phyloP scores from a whole-genome alignment of 1,140 invertebrate species.

The Anoplophora glabripennis region DNA sequence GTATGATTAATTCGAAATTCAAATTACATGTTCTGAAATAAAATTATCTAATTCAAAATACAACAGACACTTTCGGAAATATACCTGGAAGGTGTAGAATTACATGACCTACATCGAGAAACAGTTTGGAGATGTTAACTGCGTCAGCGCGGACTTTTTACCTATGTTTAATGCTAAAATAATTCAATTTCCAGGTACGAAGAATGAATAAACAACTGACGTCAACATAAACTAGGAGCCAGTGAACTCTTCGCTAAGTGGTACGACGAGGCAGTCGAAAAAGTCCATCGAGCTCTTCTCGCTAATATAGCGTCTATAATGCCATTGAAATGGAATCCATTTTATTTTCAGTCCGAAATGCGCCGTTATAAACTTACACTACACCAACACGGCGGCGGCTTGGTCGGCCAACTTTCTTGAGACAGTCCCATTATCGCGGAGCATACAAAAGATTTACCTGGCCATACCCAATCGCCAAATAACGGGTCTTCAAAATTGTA shows the following conservation, averaged over 20 bases:
- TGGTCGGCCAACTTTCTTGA: neutral
- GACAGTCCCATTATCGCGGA: neutral
- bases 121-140: too few relatives aligned
- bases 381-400: conserved; percentile 4
- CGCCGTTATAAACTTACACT: conserved; percentile 32
- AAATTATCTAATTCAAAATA: too few relatives aligned
- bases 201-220: neutral
- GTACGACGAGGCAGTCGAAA: neutral
- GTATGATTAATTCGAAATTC: too few relatives aligned
- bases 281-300: too few relatives aligned
- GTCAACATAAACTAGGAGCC: neutral
- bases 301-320: too few relatives aligned
- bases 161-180: neutral
- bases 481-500: conserved; percentile 35
- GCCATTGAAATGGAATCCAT: conserved; percentile 35
- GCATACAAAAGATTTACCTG: conserved; percentile 8
- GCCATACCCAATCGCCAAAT: conserved; percentile 29
- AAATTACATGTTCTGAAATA: too few relatives aligned
- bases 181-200: neutral
- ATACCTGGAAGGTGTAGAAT: too few relatives aligned
- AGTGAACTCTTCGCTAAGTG: conserved; percentile 7
- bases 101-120: too few relatives aligned
- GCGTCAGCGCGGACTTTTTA: neutral
- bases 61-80: too few relatives aligned
- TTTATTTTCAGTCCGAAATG: conserved; percentile 31